These are phyloP conservation scores for Arvicola amphibius DNA, from an alignment of 2,797 vertebrate genomes.

Conservation along the genomic window DNA sequence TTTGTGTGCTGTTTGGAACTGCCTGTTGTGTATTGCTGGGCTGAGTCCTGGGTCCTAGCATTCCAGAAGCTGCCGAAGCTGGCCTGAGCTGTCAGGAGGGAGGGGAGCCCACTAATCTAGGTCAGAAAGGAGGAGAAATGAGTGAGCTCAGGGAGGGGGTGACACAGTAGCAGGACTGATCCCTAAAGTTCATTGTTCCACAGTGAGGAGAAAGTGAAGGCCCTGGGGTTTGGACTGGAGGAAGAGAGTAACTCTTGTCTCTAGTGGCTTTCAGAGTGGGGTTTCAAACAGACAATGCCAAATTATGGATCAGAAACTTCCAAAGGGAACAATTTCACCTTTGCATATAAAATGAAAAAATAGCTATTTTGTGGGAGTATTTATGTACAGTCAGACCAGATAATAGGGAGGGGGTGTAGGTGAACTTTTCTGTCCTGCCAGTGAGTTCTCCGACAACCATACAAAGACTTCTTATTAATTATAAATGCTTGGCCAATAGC, in stretches of 20 bases:
- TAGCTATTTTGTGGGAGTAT: neutral
- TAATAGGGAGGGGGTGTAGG: neutral
- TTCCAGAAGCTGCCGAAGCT: neutral
- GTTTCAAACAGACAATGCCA: neutral
- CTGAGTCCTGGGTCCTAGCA: neutral
- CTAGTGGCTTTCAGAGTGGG: neutral
- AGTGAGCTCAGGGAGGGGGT: neutral
- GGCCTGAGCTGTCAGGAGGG: neutral
- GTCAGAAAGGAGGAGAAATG: neutral
- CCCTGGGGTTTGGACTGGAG: neutral
- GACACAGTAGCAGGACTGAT: neutral
- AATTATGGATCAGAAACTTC: neutral
- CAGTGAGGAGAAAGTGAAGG: neutral
- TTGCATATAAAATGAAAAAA: neutral
- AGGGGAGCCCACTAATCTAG: neutral
- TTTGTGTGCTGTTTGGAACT: neutral
- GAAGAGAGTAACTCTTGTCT: neutral
- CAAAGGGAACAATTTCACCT: neutral
- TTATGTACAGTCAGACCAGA: neutral
- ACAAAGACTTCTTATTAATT: too few species aligned
- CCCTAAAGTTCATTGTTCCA: neutral
- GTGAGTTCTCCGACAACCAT: too few species aligned
- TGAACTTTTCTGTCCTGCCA: too few species aligned
- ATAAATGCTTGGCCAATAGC: too few species aligned
- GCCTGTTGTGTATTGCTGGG: neutral